Evolutionary conservation across 1,140 invertebrate species (phyloP).

Genomic region (Conopomorpha cramerella): DNA sequence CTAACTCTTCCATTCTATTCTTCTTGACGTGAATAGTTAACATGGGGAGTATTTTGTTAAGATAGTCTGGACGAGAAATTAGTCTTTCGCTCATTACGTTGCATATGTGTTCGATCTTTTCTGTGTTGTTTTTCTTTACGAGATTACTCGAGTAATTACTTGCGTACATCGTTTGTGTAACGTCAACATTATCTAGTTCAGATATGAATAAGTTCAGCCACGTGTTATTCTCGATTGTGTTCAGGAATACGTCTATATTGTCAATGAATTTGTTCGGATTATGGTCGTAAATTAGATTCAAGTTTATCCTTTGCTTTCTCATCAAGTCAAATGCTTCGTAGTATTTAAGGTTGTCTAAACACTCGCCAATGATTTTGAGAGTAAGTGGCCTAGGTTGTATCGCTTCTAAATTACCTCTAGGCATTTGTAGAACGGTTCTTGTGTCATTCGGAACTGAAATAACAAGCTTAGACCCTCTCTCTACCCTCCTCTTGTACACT

Average conservation of each 20-base stretch:
- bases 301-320: constrained; percentile 85
- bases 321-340: constrained; percentile 74
- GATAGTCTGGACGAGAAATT: constrained; percentile 45
- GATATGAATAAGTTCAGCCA: constrained; percentile 76
- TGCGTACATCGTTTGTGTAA: constrained; percentile 66
- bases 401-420: constrained; percentile 88
- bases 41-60: constrained; percentile 67
- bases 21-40: constrained; percentile 77
- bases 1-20: constrained; percentile 64
- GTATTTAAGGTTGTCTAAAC: constrained; percentile 66
- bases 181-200: constrained; percentile 69
- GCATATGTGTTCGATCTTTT: constrained; percentile 62
- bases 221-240: constrained; percentile 63
- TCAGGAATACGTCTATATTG: constrained; percentile 68
- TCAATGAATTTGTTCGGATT: constrained; percentile 69
- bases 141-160: constrained; percentile 57
- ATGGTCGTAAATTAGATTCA: constrained; percentile 90
- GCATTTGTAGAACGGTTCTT: constrained; percentile 84
- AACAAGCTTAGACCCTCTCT: constrained; percentile 79
- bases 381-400: constrained; percentile 83
- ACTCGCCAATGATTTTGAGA: constrained; percentile 68
- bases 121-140: constrained; percentile 11
- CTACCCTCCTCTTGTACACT: constrained; percentile 69
- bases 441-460: constrained; percentile 68
- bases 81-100: constrained; percentile 58